A percentile compares a stretch with the other conserved stretches of the same genome.
These are phyloP conservation scores for Schlechtendalia chinensis DNA, from an alignment of 1,140 invertebrate genomes.

Conservation along the genomic window DNA sequence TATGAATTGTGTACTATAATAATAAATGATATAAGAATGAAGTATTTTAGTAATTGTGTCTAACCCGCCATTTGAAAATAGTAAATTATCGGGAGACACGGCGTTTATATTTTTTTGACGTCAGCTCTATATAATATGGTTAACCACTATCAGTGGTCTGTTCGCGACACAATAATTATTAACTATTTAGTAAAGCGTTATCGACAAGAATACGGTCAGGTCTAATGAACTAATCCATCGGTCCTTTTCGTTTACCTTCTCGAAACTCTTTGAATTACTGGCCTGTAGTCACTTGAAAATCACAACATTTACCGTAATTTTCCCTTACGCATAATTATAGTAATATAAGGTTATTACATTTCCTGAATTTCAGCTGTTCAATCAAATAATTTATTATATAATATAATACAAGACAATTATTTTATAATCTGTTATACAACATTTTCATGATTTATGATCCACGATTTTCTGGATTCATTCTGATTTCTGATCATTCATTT, in stretches of 20 bases:
- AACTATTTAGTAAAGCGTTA: background rate
- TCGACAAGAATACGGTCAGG: background rate
- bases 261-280: background rate
- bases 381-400: too few species aligned
- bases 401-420: background rate
- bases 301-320: too few species aligned
- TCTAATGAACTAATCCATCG: constrained; percentile 11
- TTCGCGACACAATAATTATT: background rate
- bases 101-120: background rate
- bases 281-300: background rate
- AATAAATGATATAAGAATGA: too few species aligned
- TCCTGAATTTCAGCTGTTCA: too few species aligned
- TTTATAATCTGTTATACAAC: background rate
- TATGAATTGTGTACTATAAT: too few species aligned
- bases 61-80: too few species aligned
- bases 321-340: background rate
- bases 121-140: too few species aligned
- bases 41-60: background rate
- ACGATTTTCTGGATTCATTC: too few species aligned
- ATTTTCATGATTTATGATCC: background rate
- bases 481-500: too few species aligned
- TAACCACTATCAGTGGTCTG: background rate
- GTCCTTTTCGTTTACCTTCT: background rate
- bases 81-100: background rate
- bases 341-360: background rate